Conservation (phyloP, 1,140 invertebrate species). For the Panagrolaimus sp. region DNA sequence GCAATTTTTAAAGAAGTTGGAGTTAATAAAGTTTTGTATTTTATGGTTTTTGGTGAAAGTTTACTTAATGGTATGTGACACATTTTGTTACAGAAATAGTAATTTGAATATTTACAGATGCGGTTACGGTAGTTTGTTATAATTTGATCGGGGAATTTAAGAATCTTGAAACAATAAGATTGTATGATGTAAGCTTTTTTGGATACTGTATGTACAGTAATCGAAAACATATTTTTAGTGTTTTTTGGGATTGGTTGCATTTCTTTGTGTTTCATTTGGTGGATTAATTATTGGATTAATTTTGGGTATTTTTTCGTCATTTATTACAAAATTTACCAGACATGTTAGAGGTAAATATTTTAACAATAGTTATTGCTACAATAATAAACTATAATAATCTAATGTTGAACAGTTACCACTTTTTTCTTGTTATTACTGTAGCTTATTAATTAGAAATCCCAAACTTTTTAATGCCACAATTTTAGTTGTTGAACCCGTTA, state of each 20-base stretch:
- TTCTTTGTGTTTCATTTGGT: constrained; percentile 86
- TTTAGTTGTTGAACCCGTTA: constrained; percentile 88
- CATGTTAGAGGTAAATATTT: constrained; percentile 74
- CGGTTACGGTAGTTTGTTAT: constrained; percentile 88
- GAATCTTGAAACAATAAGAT: constrained; percentile 35
- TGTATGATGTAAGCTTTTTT: constrained; percentile 52
- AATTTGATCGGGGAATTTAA: constrained; percentile 88
- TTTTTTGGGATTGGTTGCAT: constrained; percentile 77
- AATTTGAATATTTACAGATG: constrained; percentile 68
- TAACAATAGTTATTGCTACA: too few species aligned
- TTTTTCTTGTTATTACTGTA: too few species aligned
- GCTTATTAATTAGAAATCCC: too few species aligned
- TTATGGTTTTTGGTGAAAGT: constrained; percentile 97
- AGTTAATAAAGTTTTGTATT: constrained; percentile 96
- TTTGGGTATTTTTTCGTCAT: constrained; percentile 87
- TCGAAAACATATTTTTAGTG: constrained; percentile 67
- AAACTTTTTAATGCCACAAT: too few species aligned
- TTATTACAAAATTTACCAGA: constrained; percentile 89
- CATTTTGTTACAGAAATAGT: background rate
- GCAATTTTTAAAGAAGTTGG: constrained; percentile 98
- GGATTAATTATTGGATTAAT: constrained; percentile 86
- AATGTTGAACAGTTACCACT: too few species aligned
- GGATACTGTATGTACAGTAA: too few species aligned
- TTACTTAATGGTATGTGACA: constrained; percentile 72
- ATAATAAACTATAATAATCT: too few species aligned